Conservation (phyloP, 1,140 invertebrate species). For the Limonius californicus region DNA sequence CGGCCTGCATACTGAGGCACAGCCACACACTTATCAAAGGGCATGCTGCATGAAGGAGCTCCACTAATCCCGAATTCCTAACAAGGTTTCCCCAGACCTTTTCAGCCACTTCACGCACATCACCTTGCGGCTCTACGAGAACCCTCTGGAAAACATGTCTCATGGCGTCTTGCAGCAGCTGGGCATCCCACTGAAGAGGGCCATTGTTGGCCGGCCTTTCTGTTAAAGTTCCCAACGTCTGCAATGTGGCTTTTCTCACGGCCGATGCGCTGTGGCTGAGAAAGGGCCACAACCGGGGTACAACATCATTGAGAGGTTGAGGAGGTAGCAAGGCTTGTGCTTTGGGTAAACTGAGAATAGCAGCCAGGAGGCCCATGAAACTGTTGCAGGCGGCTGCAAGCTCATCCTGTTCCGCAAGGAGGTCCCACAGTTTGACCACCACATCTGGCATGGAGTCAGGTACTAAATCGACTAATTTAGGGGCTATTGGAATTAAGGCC, state of each 20-base stretch:
- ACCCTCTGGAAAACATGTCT: constrained; percentile 86
- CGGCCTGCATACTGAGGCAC: constrained; percentile 92
- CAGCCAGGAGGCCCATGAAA: constrained; percentile 87
- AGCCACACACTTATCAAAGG: constrained; percentile 88
- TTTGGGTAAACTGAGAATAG: constrained; percentile 70
- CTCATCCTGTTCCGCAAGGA: constrained; percentile 84
- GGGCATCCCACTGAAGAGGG: constrained; percentile 53
- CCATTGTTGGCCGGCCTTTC: constrained; percentile 34
- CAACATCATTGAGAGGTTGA: constrained; percentile 41
- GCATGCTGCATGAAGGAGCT: constrained; percentile 75
- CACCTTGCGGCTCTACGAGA: constrained; percentile 76
- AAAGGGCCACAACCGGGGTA: constrained; percentile 91
- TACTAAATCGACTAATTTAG: constrained; percentile 58
- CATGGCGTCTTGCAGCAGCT: constrained; percentile 77
- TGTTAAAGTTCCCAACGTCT: constrained; percentile 79
- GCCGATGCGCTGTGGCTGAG: constrained; percentile 83
- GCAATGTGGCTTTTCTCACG: constrained; percentile 82
- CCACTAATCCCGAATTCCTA: constrained; percentile 60
- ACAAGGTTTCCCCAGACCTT: constrained; percentile 36
- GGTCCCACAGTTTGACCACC: constrained; percentile 48
- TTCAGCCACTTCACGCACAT: constrained; percentile 71
- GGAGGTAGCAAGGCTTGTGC: constrained; percentile 55
- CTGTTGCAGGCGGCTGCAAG: constrained; percentile 78
- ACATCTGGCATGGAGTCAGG: constrained; percentile 46
- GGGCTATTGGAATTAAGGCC: constrained; percentile 80